Conservation (phyloP, 2,797 vertebrate species). For the Diglossa cyanea region DNA sequence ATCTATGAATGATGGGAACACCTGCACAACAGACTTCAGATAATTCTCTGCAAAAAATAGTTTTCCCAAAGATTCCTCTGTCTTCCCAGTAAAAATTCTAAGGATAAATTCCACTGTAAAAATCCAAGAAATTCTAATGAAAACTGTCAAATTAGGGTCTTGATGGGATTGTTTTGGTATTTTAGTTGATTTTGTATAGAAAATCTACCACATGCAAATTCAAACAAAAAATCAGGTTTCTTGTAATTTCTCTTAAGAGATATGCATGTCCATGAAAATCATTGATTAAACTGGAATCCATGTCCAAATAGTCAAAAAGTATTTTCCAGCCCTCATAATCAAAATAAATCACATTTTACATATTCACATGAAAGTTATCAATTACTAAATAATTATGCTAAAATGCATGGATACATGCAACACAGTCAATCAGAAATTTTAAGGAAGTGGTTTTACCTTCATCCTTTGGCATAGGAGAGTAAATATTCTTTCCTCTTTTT, state of each 20-base stretch:
- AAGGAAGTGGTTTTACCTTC: slow-evolving; percentile 67
- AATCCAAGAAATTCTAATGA: neutral
- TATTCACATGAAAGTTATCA: neutral
- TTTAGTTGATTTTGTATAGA: neutral
- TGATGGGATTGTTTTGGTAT: neutral
- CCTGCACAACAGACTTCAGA: neutral
- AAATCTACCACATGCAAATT: neutral
- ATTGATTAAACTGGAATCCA: neutral
- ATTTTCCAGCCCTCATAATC: neutral
- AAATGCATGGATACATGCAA: neutral
- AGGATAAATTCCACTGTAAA: neutral
- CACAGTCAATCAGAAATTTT: neutral
- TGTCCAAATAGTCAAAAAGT: neutral
- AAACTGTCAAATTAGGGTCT: neutral
- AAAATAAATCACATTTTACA: neutral
- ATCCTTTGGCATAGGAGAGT: slow-evolving; percentile 65
- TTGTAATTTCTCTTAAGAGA: neutral
- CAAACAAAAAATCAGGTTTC: neutral
- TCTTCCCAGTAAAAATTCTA: neutral
- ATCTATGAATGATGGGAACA: neutral
- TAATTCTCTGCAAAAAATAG: neutral
- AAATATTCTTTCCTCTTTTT: slow-evolving; percentile 69
- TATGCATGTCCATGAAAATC: neutral
- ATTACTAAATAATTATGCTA: neutral
- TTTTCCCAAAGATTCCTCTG: neutral